Percentiles rank a stretch among this genome's conserved stretches.
phyloP scores from a whole-genome alignment of 2,113 vertebrate genomes.

The Lepus europaeus region DNA sequence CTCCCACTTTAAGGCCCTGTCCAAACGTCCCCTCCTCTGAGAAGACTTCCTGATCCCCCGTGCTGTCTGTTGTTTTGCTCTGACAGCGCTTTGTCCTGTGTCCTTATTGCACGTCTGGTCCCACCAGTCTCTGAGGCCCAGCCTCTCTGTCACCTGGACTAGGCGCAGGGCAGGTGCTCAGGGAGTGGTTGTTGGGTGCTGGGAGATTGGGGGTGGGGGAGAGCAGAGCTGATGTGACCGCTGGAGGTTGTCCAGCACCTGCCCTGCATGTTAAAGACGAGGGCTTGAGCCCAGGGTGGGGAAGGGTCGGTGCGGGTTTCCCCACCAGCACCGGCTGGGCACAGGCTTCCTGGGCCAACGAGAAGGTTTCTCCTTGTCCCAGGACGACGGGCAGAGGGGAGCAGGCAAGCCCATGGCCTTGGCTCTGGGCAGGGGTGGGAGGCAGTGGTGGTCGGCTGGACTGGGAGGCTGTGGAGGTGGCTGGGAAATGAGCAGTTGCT shows the following conservation, averaged over 20 bases:
- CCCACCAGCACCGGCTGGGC: not conserved
- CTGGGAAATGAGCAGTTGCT: not conserved
- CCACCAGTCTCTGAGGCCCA: not conserved
- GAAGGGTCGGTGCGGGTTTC: not conserved
- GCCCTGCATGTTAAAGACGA: not conserved
- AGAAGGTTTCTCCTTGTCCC: not conserved
- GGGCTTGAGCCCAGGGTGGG: not conserved
- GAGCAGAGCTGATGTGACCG: not conserved
- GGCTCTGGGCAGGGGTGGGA: not conserved
- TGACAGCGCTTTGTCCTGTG: not conserved
- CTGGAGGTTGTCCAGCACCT: not conserved
- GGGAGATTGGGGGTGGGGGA: no score
- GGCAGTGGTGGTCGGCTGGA: not conserved
- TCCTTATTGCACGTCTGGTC: not conserved
- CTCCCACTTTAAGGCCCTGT: not conserved
- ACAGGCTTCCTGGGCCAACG: not conserved
- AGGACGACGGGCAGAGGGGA: not conserved
- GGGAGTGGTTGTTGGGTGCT: not conserved
- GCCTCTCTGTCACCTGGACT: not conserved
- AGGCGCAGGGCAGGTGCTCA: not conserved
- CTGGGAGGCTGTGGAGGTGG: not conserved
- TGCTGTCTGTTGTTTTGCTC: not conserved
- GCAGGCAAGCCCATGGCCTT: not conserved
- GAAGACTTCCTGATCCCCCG: not conserved
- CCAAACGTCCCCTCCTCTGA: not conserved